Evolutionary conservation across 2,888 invertebrate genomes (phyloP).

Genomic region (Diaperis boleti): DNA sequence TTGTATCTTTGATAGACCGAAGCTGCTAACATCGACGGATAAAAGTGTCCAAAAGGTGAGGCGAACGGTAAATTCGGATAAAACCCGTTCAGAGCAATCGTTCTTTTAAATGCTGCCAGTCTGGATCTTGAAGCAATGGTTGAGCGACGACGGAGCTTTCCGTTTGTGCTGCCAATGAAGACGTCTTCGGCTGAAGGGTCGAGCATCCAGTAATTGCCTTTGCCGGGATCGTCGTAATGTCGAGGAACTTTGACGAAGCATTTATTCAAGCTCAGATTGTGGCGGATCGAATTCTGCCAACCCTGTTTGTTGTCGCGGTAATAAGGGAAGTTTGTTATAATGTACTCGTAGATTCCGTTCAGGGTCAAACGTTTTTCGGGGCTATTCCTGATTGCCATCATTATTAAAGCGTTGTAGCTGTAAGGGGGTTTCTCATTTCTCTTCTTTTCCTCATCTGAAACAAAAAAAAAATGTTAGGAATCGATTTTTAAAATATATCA

Average conservation of each 20-base stretch:
- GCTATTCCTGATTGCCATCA: constrained; percentile 98
- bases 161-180: constrained; percentile 97
- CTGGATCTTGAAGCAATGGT: constrained; percentile 91
- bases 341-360: constrained; percentile 98
- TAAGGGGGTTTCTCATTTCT: constrained; percentile 95
- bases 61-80: constrained; percentile 72
- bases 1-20: constrained; percentile 77
- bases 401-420: constrained; percentile 98
- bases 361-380: constrained; percentile 93
- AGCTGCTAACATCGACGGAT: constrained; percentile 69
- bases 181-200: constrained; percentile 98
- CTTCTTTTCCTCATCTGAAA: constrained; percentile 71
- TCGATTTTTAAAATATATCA: no score
- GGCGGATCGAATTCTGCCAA: constrained; percentile 99
- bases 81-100: constrained; percentile 76
- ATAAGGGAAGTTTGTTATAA: constrained; percentile 98
- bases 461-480: constrained; percentile 39
- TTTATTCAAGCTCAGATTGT: constrained; percentile 97
- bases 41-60: constrained; percentile 59
- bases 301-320: constrained; percentile 98
- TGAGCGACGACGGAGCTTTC: constrained; percentile 91
- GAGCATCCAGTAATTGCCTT: constrained; percentile 99
- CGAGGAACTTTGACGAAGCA: constrained; percentile 98
- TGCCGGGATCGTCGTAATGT: constrained; percentile 99
- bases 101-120: constrained; percentile 89